A percentile compares a stretch with the other conserved stretches of the same genome.
Evolutionary conservation across 2,888 invertebrate genomes (phyloP).

Genomic region (Deladenus siricidicola): DNA sequence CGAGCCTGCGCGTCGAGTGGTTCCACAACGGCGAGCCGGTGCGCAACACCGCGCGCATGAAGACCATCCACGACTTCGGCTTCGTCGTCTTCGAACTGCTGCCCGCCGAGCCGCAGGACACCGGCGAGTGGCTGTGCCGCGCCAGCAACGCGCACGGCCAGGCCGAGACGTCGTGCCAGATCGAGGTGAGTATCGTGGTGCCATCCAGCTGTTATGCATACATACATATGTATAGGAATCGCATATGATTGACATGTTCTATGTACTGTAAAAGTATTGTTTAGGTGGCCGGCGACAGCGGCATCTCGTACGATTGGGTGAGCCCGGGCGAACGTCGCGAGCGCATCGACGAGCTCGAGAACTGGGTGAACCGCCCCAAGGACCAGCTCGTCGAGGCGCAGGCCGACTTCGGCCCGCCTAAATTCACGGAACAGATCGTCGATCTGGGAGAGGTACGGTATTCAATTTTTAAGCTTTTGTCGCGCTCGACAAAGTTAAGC

Average conservation of each 20-base stretch:
- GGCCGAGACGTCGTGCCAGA: constrained; percentile 75
- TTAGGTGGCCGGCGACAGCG: constrained; percentile 13
- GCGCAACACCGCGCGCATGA: constrained; percentile 62
- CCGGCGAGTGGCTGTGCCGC: constrained; percentile 75
- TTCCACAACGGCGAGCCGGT: constrained; percentile 75
- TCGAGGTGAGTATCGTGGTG: constrained; percentile 30
- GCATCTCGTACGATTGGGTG: constrained; percentile 48
- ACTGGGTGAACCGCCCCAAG: constrained; percentile 67
- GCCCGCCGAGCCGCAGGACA: constrained; percentile 81
- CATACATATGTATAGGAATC: background rate
- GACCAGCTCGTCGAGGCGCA: constrained; percentile 42
- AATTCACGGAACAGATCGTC: constrained; percentile 76
- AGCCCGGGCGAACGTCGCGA: constrained; percentile 58
- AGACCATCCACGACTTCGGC: constrained; percentile 89
- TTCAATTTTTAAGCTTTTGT: constrained; percentile 1
- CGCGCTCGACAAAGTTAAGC: too few relatives aligned
- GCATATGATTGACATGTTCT: background rate
- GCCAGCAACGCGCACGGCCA: constrained; percentile 86
- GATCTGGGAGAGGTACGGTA: constrained; percentile 65
- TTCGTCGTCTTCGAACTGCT: constrained; percentile 81
- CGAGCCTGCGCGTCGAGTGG: constrained; percentile 56
- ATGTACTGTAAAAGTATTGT: background rate
- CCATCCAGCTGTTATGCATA: constrained; percentile 1
- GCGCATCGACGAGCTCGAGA: constrained; percentile 83
- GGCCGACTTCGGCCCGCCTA: constrained; percentile 62